Base-by-base conservation (phyloP, 2,888 invertebrate species). In the Cepaea hortensis region DNA sequence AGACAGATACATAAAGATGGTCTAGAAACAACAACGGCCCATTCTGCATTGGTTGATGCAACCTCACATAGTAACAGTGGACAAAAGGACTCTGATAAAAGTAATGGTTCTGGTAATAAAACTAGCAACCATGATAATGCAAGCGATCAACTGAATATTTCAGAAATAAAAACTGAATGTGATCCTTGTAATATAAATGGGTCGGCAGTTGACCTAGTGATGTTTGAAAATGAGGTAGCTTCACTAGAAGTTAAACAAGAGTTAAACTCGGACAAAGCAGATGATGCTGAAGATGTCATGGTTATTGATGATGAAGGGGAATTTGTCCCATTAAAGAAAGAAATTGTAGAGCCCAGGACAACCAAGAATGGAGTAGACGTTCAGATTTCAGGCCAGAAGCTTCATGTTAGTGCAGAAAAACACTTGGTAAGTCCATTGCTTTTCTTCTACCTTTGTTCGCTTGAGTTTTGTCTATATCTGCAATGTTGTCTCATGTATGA, bases 341-440 rank as follows among this genome's bases (percentile, higher is more conserved):
- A 89, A 72, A 85, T 65, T 35, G 84, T 75, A 13, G 83, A 85
- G 7, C 48, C 70, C 2, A 55, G 70, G 18, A 35, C 46, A 48
- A n/a, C 35, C 20, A 77, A 87, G 50, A 88, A 88, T 87, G 89
- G 88, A 82, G 87, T 89, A 79, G 90, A 90, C 73, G 84, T 91
- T 75, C 90, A 91, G 88, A 91, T 91, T 35, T 70, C 87, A 23
- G 84, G 86, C 11, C 79, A 86, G 50, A 79, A 87, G 65, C 72
- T 79, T n/a, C 83, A 84, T 87, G 84, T 79, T 13, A 48, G 46
- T 48, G 73, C 79, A 72, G 79, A 62, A 62, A 11, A 72, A 6
- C 62, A 1, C 11, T 68, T 50, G 62, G 87, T 87, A 61, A 76
- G 76, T 68, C 65, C 23, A 35, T 55, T n/a, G 13, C 35, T 15